Percentiles rank a stretch among this genome's conserved stretches.
phyloP scores from a whole-genome alignment of 2,888 invertebrate species.

The Mimachlamys varia region DNA sequence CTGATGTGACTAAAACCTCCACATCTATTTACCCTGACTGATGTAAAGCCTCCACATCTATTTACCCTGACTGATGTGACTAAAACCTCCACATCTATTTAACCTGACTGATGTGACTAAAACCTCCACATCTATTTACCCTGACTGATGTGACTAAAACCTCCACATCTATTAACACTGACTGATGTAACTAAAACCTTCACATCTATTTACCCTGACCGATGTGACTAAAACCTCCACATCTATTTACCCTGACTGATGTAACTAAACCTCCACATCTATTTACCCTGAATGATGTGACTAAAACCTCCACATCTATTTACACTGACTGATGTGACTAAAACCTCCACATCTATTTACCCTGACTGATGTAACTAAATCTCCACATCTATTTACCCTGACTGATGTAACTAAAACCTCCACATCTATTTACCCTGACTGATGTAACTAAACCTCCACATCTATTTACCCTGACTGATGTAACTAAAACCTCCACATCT shows the following conservation, averaged over 20 bases:
- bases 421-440: too few species aligned
- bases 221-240: too few species aligned
- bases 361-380: too few species aligned
- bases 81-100: not conserved
- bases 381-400: not conserved
- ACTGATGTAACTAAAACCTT: too few species aligned
- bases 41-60: too few species aligned
- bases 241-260: too few species aligned
- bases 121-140: not conserved
- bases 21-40: not conserved
- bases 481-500: not conserved
- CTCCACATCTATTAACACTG: too few species aligned
- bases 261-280: not conserved
- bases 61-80: too few species aligned
- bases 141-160: not conserved
- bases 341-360: too few species aligned
- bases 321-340: too few species aligned
- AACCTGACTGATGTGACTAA: not conserved
- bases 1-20: not conserved
- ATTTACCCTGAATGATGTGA: not conserved
- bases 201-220: not conserved
- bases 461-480: not conserved
- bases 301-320: not conserved
- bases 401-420: not conserved
- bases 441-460: not conserved